Conservation (phyloP, 2,888 invertebrate species). For the Nowickia ferox region DNA sequence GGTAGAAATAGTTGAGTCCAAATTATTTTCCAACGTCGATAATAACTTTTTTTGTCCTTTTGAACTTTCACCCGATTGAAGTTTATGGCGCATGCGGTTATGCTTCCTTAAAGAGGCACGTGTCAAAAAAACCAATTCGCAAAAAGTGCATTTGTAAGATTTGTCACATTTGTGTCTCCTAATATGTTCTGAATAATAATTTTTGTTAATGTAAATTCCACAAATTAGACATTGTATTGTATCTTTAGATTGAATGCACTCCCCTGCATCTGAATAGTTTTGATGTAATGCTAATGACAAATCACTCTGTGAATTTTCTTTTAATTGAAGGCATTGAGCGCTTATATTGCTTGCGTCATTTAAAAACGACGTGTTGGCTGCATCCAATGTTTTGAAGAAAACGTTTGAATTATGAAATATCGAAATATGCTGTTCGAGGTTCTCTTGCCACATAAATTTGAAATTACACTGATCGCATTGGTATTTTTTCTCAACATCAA, state of each 20-base stretch:
- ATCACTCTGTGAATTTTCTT: neutral
- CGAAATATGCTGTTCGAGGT: too few species aligned
- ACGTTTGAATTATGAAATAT: too few species aligned
- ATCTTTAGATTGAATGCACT: slow-evolving; percentile 78
- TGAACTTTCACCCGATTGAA: neutral
- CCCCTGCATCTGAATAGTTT: neutral
- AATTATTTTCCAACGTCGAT: too few species aligned
- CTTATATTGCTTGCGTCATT: slow-evolving; percentile 79
- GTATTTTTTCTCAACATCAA: too few species aligned
- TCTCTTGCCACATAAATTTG: too few species aligned
- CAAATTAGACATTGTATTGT: slow-evolving; percentile 85
- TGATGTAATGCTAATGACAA: slow-evolving; percentile 56
- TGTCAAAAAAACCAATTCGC: neutral
- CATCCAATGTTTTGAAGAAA: slow-evolving; percentile 83
- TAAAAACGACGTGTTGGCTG: slow-evolving; percentile 85
- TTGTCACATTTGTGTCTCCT: slow-evolving; percentile 87
- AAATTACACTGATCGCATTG: slow-evolving; percentile 77
- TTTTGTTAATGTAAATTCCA: slow-evolving; percentile 85
- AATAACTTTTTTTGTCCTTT: slow-evolving; percentile 81
- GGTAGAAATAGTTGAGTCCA: too few species aligned
- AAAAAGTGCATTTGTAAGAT: slow-evolving; percentile 83
- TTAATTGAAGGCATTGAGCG: too few species aligned
- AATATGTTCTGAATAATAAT: slow-evolving; percentile 87
- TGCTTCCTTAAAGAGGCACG: neutral
- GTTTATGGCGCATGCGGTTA: neutral